phyloP scores from a whole-genome alignment of 2,797 vertebrate species.

The Austrolebias charrua region DNA sequence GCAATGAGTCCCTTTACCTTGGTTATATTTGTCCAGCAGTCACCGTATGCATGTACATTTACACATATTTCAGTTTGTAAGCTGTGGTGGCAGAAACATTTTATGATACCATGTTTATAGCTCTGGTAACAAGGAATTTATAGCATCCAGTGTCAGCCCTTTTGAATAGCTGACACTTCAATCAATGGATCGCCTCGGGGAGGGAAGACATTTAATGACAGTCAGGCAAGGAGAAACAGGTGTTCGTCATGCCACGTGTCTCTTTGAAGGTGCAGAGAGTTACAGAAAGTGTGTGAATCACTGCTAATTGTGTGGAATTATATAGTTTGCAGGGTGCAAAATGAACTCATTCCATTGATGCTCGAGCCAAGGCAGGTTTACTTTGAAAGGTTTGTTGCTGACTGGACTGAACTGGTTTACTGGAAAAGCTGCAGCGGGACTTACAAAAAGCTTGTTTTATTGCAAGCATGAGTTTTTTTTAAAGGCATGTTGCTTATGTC shows the following conservation, averaged over 20 bases:
- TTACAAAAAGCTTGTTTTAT: slow-evolving; percentile 45
- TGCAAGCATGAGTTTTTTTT: slow-evolving; percentile 2
- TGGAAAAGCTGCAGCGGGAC: slow-evolving; percentile 42
- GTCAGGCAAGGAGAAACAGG: slow-evolving; percentile 72
- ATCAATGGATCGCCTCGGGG: slow-evolving; percentile 59
- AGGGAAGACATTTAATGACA: slow-evolving; percentile 62
- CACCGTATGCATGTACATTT: no score
- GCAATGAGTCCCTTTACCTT: no score
- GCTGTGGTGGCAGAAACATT: slow-evolving; percentile 12
- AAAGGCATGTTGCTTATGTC: no score
- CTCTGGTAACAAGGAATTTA: slow-evolving; percentile 65
- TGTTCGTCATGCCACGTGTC: slow-evolving; percentile 54
- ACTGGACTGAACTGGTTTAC: slow-evolving; percentile 45
- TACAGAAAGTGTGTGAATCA: slow-evolving; percentile 63
- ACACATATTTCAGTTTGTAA: no score
- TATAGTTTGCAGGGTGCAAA: slow-evolving; percentile 50
- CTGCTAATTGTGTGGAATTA: slow-evolving; percentile 70
- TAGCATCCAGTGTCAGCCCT: slow-evolving; percentile 58
- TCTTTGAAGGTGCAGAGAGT: slow-evolving; percentile 59
- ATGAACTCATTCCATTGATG: slow-evolving; percentile 42
- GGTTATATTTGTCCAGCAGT: no score
- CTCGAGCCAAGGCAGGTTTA: slow-evolving; percentile 14
- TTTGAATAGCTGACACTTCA: slow-evolving; percentile 67
- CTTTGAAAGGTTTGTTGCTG: slow-evolving; percentile 17
- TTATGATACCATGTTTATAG: slow-evolving; percentile 65